These are phyloP conservation scores for Lepidostoma basale DNA, from an alignment of 1,140 invertebrate species.

Conservation along the genomic window DNA sequence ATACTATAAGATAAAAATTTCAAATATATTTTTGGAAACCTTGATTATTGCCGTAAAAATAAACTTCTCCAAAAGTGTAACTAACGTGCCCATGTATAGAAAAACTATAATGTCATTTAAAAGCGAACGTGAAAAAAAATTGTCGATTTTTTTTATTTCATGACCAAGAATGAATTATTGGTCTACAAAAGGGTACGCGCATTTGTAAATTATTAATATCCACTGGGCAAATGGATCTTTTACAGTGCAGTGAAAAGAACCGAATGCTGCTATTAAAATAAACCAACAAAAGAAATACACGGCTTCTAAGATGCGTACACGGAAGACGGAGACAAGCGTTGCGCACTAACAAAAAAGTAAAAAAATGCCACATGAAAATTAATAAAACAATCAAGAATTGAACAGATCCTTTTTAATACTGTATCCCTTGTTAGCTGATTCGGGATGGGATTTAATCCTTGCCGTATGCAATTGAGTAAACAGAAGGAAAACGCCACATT, in stretches of 20 bases:
- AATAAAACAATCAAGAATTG: background rate
- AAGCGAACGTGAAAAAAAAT: no score
- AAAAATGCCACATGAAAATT: background rate
- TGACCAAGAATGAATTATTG: no score
- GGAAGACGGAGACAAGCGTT: background rate
- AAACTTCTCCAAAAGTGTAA: no score
- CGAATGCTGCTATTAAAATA: constrained; percentile 22
- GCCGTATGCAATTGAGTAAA: constrained; percentile 40
- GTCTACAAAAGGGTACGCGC: no score
- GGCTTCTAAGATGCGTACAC: constrained; percentile 29
- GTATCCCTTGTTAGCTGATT: no score
- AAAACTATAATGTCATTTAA: no score
- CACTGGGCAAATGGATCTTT: background rate
- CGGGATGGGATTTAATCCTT: constrained; percentile 17
- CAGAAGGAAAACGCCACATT: constrained; percentile 36
- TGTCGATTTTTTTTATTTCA: no score
- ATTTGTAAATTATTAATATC: background rate
- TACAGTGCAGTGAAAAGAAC: constrained; percentile 14
- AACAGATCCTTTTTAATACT: background rate
- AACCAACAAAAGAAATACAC: constrained; percentile 34
- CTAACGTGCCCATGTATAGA: no score
- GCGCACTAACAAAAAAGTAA: background rate
- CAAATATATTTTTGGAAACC: no score
- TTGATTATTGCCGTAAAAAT: no score
- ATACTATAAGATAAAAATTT: no score